Base-by-base conservation (phyloP, 2,797 vertebrate species). In the Sparidentex hasta region DNA sequence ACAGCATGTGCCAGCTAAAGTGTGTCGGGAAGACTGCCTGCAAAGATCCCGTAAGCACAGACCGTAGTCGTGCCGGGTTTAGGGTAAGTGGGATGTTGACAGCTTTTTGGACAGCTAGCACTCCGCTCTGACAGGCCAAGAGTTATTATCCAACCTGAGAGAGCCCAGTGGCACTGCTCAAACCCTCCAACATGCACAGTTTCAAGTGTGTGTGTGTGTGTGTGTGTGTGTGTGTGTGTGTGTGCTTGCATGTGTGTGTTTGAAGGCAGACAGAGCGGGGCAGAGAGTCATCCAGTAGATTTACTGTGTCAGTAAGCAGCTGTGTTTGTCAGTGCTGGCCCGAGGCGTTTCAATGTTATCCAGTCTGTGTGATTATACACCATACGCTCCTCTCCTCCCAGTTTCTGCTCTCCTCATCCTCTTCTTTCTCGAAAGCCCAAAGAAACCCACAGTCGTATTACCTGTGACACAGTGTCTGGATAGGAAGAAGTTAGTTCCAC, bases 1-100 rank as follows among this genome's bases (percentile, higher is more conserved):
- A 85, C 75, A 73, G 65, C 43, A 70, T 80, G 75, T 92, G 82
- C 90, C 88, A 88, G 84, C 85, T 88, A 66, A 83, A 88, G 82
- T 87, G 85, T 87, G 84, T 91, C 85, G 80, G 88, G 86, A 89
- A 92, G 77, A 85, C 78, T 76, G 85, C 75, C 84, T 76, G 83
- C 81, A 88, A 81, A 90, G 82, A 94, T 93, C 90, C 90, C 69
- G 88, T 93, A 88, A 94, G 87, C 81, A 18, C 47, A 78, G 87
- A 68, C 79, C 86, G 70, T 66, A 83, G 87, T 84, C 29, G 77
- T 71, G 70, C 87, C 83, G 83, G 88, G 89, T 93, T 92, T 83
- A 84, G 88, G 85, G 88, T 93, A 94, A 94, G 93, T 93, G 88
- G 93, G 91, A 85, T 84, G 92, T 76, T 94, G 94, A 94, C 94